Percentiles rank a stretch among this genome's conserved stretches.
These are phyloP conservation scores for Minunthozetes semirufus DNA, from an alignment of 2,888 invertebrate species.

Conservation along the genomic window DNA sequence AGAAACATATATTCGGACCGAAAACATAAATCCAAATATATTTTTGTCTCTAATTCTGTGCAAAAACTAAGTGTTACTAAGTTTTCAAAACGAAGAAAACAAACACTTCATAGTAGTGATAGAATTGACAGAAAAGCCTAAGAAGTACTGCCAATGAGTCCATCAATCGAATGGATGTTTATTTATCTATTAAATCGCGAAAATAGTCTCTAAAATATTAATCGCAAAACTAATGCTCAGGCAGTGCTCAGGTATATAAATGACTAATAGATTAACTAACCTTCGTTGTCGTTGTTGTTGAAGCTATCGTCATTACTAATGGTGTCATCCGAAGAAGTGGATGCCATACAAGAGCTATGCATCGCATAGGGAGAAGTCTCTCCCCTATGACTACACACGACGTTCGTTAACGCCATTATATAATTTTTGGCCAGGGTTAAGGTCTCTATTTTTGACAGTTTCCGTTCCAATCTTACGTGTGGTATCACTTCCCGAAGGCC, in stretches of 20 bases:
- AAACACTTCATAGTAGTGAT: neutral
- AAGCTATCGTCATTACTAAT: slow-evolving; percentile 10
- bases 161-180: neutral
- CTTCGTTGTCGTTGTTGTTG: slow-evolving; percentile 18
- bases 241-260: too few species aligned
- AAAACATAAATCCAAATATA: neutral
- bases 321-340: neutral
- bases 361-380: slow-evolving; percentile 5
- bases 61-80: too few species aligned
- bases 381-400: slow-evolving; percentile 13
- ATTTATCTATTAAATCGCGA: neutral
- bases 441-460: slow-evolving; percentile 79
- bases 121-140: neutral
- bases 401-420: slow-evolving; percentile 69
- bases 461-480: slow-evolving; percentile 73
- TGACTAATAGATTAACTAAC: too few species aligned
- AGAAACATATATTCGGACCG: too few species aligned
- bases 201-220: neutral
- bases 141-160: neutral
- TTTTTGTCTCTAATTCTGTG: neutral
- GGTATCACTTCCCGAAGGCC: slow-evolving; percentile 77
- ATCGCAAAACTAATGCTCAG: neutral
- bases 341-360: neutral
- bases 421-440: slow-evolving; percentile 80
- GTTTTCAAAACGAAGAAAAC: too few species aligned